Conservation (phyloP, 2,888 invertebrate species). For the Sisyra terminalis region DNA sequence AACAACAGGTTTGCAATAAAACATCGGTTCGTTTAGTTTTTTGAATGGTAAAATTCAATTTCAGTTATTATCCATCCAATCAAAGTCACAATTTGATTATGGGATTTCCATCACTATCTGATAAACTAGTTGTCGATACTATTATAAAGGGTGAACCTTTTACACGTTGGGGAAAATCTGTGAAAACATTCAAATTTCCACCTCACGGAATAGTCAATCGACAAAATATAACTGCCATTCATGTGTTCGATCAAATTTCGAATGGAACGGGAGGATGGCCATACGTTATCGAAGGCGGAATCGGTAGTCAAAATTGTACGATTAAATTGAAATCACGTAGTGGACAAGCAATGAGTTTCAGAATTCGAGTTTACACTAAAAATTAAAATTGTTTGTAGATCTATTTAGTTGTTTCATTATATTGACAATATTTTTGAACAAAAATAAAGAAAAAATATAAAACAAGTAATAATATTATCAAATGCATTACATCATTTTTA, state of each 20-base stretch:
- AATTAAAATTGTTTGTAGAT: background rate
- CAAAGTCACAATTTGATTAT: slow-evolving; percentile 1
- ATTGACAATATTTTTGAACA: too few relatives aligned
- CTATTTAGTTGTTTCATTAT: background rate
- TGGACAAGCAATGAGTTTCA: background rate
- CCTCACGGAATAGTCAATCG: background rate
- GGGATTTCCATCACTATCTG: background rate
- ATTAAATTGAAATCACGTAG: slow-evolving; percentile 1
- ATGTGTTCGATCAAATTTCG: background rate
- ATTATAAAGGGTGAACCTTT: background rate
- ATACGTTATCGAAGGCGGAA: background rate
- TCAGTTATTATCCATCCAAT: background rate
- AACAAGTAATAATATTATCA: too few relatives aligned
- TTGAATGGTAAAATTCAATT: too few relatives aligned
- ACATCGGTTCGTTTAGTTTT: too few relatives aligned
- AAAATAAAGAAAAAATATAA: too few relatives aligned
- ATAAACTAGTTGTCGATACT: background rate
- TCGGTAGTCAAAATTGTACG: background rate
- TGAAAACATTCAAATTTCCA: background rate
- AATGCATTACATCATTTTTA: too few relatives aligned
- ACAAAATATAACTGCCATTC: slow-evolving; percentile 1
- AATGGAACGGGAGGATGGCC: slow-evolving; percentile 1
- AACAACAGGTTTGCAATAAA: too few relatives aligned
- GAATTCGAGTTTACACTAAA: background rate
- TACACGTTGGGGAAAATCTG: background rate